Evolutionary conservation across 2,797 vertebrate species (phyloP).

Genomic region (Amblyraja radiata): DNA sequence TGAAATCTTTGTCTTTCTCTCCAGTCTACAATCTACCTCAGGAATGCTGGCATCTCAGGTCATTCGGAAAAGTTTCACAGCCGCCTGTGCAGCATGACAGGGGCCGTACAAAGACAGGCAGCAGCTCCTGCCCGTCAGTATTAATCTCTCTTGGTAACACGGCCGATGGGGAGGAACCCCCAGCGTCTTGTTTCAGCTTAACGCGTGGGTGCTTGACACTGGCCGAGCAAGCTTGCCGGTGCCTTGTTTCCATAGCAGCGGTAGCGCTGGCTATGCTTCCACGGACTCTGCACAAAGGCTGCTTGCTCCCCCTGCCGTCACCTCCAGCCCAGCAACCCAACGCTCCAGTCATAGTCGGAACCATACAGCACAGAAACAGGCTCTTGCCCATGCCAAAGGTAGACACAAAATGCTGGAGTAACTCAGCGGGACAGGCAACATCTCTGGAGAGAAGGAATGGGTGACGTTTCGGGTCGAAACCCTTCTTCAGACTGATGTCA

Average conservation of each 20-base stretch:
- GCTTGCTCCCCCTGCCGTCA: too few species aligned
- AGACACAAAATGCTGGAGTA: too few species aligned
- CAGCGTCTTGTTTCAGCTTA: not conserved
- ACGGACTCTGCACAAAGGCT: not conserved
- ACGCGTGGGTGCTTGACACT: not conserved
- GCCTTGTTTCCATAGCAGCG: not conserved
- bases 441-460: too few species aligned
- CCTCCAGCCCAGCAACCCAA: not conserved
- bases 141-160: not conserved
- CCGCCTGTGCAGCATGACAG: not conserved
- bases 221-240: not conserved
- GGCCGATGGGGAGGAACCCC: too few species aligned
- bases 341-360: not conserved
- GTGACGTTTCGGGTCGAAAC: too few species aligned
- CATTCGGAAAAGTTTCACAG: not conserved
- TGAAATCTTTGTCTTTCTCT: not conserved
- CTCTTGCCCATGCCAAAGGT: too few species aligned
- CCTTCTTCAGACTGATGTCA: too few species aligned
- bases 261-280: not conserved
- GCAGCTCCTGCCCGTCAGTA: too few species aligned
- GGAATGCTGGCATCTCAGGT: not conserved
- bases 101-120: not conserved
- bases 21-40: not conserved
- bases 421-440: too few species aligned
- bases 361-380: too few species aligned